Evolutionary conservation across 1,140 invertebrate genomes (phyloP).

Genomic region (Bombus terrestris): DNA sequence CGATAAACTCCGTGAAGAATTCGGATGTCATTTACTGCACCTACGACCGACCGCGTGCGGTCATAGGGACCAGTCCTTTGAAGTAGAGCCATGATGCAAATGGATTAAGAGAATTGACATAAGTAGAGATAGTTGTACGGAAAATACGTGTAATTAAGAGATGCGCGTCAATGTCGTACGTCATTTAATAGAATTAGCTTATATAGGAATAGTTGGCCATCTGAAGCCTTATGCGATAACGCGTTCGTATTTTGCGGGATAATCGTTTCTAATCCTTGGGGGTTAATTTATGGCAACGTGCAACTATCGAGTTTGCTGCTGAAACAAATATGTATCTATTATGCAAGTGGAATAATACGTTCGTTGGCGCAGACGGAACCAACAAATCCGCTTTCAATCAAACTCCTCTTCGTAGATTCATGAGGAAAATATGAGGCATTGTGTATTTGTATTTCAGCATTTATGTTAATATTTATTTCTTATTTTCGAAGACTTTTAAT

Average conservation of each 20-base stretch:
- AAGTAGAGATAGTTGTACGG: too few species aligned
- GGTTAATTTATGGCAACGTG: background rate
- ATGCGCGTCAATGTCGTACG: background rate
- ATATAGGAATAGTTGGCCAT: background rate
- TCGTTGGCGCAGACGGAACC: background rate
- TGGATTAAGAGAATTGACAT: too few species aligned
- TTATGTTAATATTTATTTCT: background rate
- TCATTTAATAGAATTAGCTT: background rate
- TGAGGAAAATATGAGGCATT: rapidly evolving
- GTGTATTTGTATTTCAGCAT: background rate
- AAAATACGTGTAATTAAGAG: too few species aligned
- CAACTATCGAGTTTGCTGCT: background rate
- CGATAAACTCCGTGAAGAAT: too few species aligned
- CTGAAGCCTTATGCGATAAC: background rate
- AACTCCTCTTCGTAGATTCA: background rate
- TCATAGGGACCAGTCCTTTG: too few species aligned
- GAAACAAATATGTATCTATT: background rate
- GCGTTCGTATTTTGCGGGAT: background rate
- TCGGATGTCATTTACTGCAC: too few species aligned
- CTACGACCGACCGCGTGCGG: too few species aligned
- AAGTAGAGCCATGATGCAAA: too few species aligned
- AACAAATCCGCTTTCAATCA: background rate
- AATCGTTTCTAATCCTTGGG: background rate
- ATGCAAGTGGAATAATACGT: background rate
- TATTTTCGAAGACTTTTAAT: background rate